A percentile compares a stretch with the other conserved stretches of the same genome.
These are phyloP conservation scores for Folsomia manolachei DNA, from an alignment of 2,888 invertebrate species.

Conservation along the genomic window DNA sequence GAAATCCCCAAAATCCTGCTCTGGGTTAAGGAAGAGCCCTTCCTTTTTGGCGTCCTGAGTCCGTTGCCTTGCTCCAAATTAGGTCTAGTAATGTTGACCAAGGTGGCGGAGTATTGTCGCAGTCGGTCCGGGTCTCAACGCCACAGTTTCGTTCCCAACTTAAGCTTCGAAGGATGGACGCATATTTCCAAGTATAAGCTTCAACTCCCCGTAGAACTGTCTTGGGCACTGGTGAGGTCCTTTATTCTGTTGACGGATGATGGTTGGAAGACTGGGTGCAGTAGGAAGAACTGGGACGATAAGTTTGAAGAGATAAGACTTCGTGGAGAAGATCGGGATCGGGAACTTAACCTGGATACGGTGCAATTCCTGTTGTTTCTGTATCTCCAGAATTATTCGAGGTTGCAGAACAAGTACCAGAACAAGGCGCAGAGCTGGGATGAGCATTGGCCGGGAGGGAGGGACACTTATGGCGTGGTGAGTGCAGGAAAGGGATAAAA, in stretches of 20 bases:
- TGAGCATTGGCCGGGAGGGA: constrained; percentile 26
- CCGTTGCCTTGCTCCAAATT: constrained; percentile 33
- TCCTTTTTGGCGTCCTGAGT: constrained; percentile 39
- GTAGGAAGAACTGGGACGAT: constrained; percentile 20
- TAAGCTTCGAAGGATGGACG: constrained; percentile 34
- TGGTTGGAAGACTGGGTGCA: background rate
- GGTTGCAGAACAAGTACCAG: constrained; percentile 20
- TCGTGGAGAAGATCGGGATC: constrained; percentile 9
- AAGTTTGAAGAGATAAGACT: constrained; percentile 8
- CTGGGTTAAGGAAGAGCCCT: constrained; percentile 43
- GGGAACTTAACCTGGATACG: constrained; percentile 32
- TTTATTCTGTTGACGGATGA: constrained; percentile 28
- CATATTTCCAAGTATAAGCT: constrained; percentile 39
- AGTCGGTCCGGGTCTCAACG: constrained; percentile 28
- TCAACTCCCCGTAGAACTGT: constrained; percentile 25
- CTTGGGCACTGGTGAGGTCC: constrained; percentile 30
- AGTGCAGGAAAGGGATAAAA: no score
- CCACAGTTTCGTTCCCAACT: constrained; percentile 26
- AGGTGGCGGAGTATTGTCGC: constrained; percentile 27
- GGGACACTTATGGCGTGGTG: no score
- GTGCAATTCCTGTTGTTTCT: constrained; percentile 37
- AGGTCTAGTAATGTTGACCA: constrained; percentile 26
- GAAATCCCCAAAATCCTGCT: constrained; percentile 23
- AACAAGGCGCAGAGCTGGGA: constrained; percentile 20
- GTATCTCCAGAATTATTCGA: constrained; percentile 37